phyloP scores from a whole-genome alignment of 2,797 vertebrate genomes.

The Helarctos malayanus region DNA sequence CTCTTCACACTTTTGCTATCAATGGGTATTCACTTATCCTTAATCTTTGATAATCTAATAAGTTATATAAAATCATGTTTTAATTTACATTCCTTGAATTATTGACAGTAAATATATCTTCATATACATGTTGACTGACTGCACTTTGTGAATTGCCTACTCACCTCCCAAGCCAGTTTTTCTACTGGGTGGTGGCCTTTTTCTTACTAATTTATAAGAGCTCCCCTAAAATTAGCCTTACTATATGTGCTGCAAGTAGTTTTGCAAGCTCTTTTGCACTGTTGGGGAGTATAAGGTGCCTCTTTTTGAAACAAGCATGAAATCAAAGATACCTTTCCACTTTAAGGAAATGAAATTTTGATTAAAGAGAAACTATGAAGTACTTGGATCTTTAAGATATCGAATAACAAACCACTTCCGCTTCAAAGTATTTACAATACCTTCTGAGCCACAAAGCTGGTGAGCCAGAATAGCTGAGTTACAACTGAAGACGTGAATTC shows the following conservation, averaged over 20 bases:
- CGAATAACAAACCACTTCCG: background rate
- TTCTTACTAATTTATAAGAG: background rate
- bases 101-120: background rate
- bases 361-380: constrained; percentile 13
- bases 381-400: background rate
- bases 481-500: too few relatives aligned
- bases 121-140: background rate
- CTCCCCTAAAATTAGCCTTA: constrained; percentile 9
- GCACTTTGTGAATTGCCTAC: background rate
- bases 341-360: constrained; percentile 2
- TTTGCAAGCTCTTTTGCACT: background rate
- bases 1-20: background rate
- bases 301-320: background rate
- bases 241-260: background rate
- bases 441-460: background rate
- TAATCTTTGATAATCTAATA: constrained; percentile 2
- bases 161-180: background rate
- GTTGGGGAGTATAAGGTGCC: background rate
- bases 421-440: background rate
- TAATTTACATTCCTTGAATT: constrained; percentile 10
- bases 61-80: background rate
- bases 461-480: too few relatives aligned
- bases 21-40: background rate
- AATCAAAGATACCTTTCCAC: background rate
- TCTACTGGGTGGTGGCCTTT: background rate